Base-by-base conservation (phyloP, 2,113 vertebrate species). In the Colossoma macropomum region DNA sequence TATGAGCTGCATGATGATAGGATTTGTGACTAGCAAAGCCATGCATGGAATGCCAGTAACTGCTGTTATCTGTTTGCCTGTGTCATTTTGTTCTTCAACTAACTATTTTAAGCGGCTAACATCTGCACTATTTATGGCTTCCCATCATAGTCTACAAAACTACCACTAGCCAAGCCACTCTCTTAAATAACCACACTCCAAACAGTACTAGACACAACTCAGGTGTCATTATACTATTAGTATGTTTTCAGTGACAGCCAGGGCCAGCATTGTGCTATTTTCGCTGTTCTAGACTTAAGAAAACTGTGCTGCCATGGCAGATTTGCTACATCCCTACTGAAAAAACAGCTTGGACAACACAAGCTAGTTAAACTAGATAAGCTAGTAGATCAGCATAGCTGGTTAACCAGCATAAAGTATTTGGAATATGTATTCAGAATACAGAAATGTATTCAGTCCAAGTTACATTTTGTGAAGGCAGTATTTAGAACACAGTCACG, bases 41-140 rank as follows among this genome's bases (percentile, higher is more conserved):
- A 79, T 52, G 34, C 65, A 60, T 76, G 79, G 73, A 85, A 89
- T 87, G 70, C 66, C 77, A 78, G 84, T 86, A 83, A 86, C 71
- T 80, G 68, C 66, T 84, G 50, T 80, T 82, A 62, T 83, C 38
- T 45, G 59, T 80, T 73, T 81, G 52, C 71, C 45, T 84, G 21
- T 80, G 68, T 54, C 72, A 52, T 83, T 83, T 76, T 73, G 34
- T 66, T 82, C 41, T 88, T 74, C n/a, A 59, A 27, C 76, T 83
- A 59, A 27, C 76, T 83, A 73, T 69, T 75, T 81, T 77, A 83
- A 85, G 50, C 83, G 32, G 81, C 69, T 70, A 74, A 23, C 77
- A 80, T 71, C 66, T 85, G 86, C 77, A 69, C 25, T 80, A 56
- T 87, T 85, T 73, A 85, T 77, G 27, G 68, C 69, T 71, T 77